phyloP scores from a whole-genome alignment of 2,888 invertebrate genomes.

The Villa cingulata region DNA sequence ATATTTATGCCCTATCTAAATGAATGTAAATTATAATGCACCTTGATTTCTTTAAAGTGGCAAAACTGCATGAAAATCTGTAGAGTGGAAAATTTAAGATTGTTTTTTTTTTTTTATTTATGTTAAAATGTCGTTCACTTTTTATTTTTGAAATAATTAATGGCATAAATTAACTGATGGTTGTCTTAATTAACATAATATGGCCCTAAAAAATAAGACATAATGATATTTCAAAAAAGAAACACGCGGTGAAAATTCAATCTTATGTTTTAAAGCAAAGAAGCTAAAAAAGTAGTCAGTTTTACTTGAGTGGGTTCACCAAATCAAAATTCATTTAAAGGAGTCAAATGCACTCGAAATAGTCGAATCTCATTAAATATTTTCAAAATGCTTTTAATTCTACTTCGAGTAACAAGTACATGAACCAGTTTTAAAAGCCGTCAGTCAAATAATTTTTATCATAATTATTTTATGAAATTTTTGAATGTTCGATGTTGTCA shows the following conservation, averaged over 20 bases:
- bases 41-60: neutral
- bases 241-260: neutral
- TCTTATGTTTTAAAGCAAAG: no score
- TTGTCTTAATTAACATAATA: constrained; percentile 13
- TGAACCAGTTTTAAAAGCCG: no score
- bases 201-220: neutral
- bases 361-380: no score
- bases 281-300: neutral
- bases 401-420: no score
- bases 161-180: constrained; percentile 13
- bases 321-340: no score
- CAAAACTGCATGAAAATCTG: neutral
- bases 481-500: no score
- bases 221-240: neutral
- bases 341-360: no score
- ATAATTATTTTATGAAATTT: no score
- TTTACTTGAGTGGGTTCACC: neutral
- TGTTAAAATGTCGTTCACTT: constrained; percentile 2
- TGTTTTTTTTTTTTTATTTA: no score
- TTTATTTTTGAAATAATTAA: constrained; percentile 11
- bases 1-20: neutral
- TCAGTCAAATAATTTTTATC: no score
- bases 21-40: neutral
- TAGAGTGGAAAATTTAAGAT: no score
- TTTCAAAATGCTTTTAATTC: no score